A percentile compares a stretch with the other conserved stretches of the same genome.
phyloP scores from a whole-genome alignment of 2,113 vertebrate genomes.

The Coreoperca whiteheadi region DNA sequence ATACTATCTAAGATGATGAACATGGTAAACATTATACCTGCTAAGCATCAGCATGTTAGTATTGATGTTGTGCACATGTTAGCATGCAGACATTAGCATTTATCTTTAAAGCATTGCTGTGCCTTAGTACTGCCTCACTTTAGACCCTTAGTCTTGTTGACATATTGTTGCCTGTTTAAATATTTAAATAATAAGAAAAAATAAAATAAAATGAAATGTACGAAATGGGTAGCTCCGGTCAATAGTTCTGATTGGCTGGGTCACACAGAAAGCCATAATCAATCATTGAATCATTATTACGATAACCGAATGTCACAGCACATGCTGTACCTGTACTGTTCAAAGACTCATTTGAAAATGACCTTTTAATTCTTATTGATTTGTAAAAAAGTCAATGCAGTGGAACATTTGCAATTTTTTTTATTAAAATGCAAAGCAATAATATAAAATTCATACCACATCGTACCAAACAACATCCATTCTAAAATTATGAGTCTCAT shows the following conservation, averaged over 20 bases:
- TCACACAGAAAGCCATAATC: not conserved
- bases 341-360: not conserved
- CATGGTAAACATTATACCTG: not conserved
- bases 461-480: not conserved
- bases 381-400: not conserved
- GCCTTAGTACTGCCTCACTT: not conserved
- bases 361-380: not conserved
- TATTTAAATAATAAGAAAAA: not conserved
- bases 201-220: too few species aligned
- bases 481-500: not conserved
- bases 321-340: not conserved
- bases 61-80: not conserved
- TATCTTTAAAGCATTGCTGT: not conserved
- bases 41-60: not conserved
- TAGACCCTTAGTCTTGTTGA: not conserved
- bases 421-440: not conserved
- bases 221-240: not conserved
- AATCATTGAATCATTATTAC: not conserved
- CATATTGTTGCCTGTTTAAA: not conserved
- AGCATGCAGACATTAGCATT: not conserved
- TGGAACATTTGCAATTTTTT: not conserved
- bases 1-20: not conserved
- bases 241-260: not conserved
- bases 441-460: not conserved
- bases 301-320: not conserved